Evolutionary conservation across 2,113 vertebrate genomes (phyloP).

Genomic region (Epinephelus cyanopodus): DNA sequence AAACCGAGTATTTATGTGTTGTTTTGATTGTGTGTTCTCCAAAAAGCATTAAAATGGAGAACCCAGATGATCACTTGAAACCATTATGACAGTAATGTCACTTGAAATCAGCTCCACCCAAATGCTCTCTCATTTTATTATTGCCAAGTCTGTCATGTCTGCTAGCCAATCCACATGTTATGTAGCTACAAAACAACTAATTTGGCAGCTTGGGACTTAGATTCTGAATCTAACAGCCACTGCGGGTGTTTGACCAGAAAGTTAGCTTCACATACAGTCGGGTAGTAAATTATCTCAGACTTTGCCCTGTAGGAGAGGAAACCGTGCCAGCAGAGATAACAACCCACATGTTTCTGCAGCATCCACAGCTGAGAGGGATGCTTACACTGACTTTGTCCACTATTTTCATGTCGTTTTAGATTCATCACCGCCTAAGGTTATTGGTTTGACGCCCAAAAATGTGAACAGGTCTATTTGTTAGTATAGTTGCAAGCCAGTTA

Average conservation of each 20-base stretch:
- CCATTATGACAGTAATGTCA: constrained; percentile 10
- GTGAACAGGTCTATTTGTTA: constrained; percentile 45
- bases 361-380: background rate
- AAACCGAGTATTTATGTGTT: background rate
- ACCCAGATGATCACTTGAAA: constrained; percentile 21
- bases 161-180: constrained; percentile 7
- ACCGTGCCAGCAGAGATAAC: constrained; percentile 34
- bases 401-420: background rate
- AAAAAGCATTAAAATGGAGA: constrained; percentile 9
- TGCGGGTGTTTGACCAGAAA: constrained; percentile 33
- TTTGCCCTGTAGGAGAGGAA: constrained; percentile 43
- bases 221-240: background rate
- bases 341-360: constrained; percentile 2
- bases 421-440: background rate
- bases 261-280: constrained; percentile 34
- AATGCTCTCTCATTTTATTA: constrained; percentile 9
- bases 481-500: constrained; percentile 57
- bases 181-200: constrained; percentile 11
- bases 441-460: constrained; percentile 69
- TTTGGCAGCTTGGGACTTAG: constrained; percentile 25
- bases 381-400: background rate
- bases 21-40: background rate
- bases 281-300: constrained; percentile 20
- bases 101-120: constrained; percentile 21
- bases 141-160: constrained; percentile 14